phyloP scores from a whole-genome alignment of 2,113 vertebrate species.

The Anser brachyrhynchus region DNA sequence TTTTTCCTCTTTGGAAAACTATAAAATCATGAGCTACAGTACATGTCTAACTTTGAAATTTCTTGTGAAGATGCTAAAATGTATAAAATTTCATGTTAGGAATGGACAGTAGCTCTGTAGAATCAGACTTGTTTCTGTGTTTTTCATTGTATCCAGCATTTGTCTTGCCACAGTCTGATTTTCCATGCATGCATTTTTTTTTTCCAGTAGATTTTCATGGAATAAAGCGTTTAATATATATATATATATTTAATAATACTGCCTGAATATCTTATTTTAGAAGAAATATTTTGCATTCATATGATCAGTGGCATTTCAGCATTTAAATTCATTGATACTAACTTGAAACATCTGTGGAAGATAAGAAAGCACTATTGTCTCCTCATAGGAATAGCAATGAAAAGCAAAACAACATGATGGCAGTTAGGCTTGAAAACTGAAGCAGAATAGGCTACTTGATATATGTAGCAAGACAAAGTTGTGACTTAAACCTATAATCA shows the following conservation, averaged over 20 bases:
- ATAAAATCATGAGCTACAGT: background rate
- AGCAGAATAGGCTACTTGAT: background rate
- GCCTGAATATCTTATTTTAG: background rate
- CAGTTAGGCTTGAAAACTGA: background rate
- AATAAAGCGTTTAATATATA: background rate
- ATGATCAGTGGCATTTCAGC: background rate
- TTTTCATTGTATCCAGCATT: background rate
- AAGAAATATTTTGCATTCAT: background rate
- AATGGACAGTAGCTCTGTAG: background rate
- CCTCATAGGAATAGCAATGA: background rate
- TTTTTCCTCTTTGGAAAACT: background rate
- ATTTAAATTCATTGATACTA: background rate
- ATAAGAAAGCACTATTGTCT: background rate
- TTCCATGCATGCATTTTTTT: background rate
- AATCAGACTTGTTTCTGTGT: background rate
- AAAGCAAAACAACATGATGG: background rate
- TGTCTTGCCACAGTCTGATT: background rate
- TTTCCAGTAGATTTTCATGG: background rate
- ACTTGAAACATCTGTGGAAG: background rate
- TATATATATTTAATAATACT: background rate
- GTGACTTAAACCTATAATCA: constrained; percentile 10
- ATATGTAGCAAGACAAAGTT: background rate
- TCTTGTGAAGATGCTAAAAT: background rate
- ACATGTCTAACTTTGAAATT: background rate
- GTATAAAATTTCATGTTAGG: background rate